Base-by-base conservation (phyloP, 1,140 invertebrate genomes). In the Drosophila ogumai region DNA sequence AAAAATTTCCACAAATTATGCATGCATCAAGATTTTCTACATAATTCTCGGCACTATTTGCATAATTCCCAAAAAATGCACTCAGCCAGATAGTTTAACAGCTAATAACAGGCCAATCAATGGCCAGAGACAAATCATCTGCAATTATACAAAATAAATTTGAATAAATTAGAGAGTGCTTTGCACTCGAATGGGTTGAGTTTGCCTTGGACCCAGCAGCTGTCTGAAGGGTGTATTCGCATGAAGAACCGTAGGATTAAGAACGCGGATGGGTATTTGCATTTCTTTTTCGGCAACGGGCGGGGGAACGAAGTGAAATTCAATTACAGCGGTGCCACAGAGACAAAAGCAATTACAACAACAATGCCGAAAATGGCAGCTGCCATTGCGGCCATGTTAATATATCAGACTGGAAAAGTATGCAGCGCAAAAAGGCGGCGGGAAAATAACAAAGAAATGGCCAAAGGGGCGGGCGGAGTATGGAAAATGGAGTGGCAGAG, bases 341-440 rank as follows among this genome's bases (percentile, higher is more conserved):
- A 71, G 77, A 64, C 68, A 80, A 80, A 63, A 77, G 49, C 75
- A 87, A 82, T 72, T 71, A 82, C 80, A 88, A 79, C 44, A 74
- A 80, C 58, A 77, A 75, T 66, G 56, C 71, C 69, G 52, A 75
- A 84, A 88, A 81, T 75, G 68, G 81, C 76, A 72, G 72, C 81
- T 82, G 79, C 69, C 67, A 43, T 55, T 58, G 60, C n/a, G 52
- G 63, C 65, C 47, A 78, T 85, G 85, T 88, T 90, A 85, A 88
- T 85, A 81, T 79, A 90, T 88, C 72, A 82, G 67, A 31, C 67
- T 31, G 32, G 64, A 38, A 56, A 76, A 64, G 44, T 60, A 76
- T 73, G 44, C 46, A 60, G 43, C 55, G 19, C 31, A 74, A 50
- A 81, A 46, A 63, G 38, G 28, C 22, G 49, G n/a, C 57, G 57